A percentile compares a stretch with the other conserved stretches of the same genome.
Evolutionary conservation across 2,113 vertebrate genomes (phyloP).

Genomic region (Salvelinus sp.): DNA sequence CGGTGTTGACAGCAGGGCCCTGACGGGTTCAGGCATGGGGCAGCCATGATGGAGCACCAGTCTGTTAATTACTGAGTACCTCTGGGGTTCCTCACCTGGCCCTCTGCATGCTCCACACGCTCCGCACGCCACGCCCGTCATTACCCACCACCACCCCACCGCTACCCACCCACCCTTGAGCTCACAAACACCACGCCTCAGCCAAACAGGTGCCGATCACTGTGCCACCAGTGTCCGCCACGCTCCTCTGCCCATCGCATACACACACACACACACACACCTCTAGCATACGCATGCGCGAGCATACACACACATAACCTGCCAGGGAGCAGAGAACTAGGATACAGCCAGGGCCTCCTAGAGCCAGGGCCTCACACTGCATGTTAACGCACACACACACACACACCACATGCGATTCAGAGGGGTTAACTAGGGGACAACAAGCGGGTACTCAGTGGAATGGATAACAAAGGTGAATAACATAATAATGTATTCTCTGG

Average conservation of each 20-base stretch:
- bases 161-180: neutral
- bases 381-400: conserved; percentile 11
- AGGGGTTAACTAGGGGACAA: no score
- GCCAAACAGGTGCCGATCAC: conserved; percentile 8
- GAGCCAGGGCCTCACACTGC: neutral
- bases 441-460: no score
- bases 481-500: no score
- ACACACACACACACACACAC: conserved; percentile 8
- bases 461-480: no score
- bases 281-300: neutral
- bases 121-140: conserved; percentile 18
- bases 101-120: conserved; percentile 6
- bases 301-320: neutral
- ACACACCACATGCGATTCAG: neutral
- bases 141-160: neutral
- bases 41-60: conserved; percentile 43
- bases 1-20: conserved; percentile 26
- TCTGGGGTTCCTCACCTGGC: conserved; percentile 42
- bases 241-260: conserved; percentile 27
- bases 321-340: neutral
- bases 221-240: conserved; percentile 24
- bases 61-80: conserved; percentile 51
- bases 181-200: neutral
- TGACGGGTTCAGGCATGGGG: conserved; percentile 24
- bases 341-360: neutral